Conservation (phyloP, 2,113 vertebrate species). For the Lonchura striata region DNA sequence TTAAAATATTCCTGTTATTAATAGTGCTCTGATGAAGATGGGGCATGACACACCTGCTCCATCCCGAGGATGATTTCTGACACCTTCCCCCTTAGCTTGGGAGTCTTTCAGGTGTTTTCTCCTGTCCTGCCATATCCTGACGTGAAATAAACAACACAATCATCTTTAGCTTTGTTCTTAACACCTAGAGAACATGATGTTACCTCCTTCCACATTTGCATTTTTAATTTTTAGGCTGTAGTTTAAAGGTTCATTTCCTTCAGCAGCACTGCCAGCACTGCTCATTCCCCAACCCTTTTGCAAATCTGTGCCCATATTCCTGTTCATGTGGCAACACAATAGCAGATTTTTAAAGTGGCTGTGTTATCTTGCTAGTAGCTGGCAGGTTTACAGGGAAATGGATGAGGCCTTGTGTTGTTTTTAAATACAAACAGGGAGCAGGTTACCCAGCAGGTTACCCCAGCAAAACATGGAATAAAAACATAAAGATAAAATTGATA, state of each 20-base stretch:
- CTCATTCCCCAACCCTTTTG: not conserved
- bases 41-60: not conserved
- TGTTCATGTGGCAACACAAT: not conserved
- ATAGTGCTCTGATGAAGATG: not conserved
- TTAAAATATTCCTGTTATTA: not conserved
- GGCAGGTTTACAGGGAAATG: not conserved
- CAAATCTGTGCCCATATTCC: not conserved
- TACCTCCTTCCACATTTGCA: not conserved
- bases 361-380: not conserved
- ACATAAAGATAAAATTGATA: not conserved
- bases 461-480: not conserved
- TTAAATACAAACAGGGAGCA: not conserved
- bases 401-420: not conserved
- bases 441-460: not conserved
- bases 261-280: not conserved
- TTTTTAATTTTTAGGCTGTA: not conserved
- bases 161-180: constrained; percentile 39
- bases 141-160: not conserved
- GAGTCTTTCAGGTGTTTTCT: not conserved
- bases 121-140: not conserved
- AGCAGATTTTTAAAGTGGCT: not conserved
- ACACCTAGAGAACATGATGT: not conserved
- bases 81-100: not conserved
- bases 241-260: not conserved
- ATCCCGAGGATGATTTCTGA: not conserved